A percentile compares a stretch with the other conserved stretches of the same genome.
Evolutionary conservation across 1,140 invertebrate genomes (phyloP).

Genomic region (Pararge aegeria): DNA sequence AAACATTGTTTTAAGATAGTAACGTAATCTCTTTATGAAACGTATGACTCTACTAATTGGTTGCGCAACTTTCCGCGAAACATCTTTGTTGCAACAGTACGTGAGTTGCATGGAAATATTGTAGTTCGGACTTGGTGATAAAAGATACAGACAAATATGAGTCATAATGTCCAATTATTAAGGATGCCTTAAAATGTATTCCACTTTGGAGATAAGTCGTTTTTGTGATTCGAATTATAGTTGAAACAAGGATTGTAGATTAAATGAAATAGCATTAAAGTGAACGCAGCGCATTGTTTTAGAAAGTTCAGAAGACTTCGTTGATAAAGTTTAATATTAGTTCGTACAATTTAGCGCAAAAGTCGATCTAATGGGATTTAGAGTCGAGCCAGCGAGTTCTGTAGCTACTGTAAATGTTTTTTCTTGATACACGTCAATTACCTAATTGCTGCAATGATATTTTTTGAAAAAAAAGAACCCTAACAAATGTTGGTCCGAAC

Average conservation of each 20-base stretch:
- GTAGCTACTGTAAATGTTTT: too few relatives aligned
- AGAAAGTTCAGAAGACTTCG: conserved; percentile 37
- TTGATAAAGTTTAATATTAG: conserved; percentile 3
- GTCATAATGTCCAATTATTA: conserved; percentile 29
- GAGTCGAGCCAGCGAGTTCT: too few relatives aligned
- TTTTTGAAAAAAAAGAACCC: too few relatives aligned
- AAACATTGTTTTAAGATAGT: conserved; percentile 14
- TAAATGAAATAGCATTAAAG: conserved; percentile 47
- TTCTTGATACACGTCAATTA: too few relatives aligned
- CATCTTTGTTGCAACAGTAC: conserved; percentile 52
- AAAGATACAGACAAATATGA: conserved; percentile 28
- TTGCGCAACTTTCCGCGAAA: conserved; percentile 64
- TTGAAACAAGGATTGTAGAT: conserved; percentile 40
- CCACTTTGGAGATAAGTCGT: conserved; percentile 29
- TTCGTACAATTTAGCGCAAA: not conserved
- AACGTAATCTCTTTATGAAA: conserved; percentile 31
- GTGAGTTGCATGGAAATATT: conserved; percentile 41
- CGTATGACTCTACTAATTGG: conserved; percentile 55
- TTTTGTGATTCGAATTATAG: conserved; percentile 31
- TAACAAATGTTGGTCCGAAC: too few relatives aligned
- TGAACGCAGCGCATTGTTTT: conserved; percentile 41
- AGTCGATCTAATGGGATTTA: too few relatives aligned
- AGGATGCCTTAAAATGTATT: conserved; percentile 29
- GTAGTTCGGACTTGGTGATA: conserved; percentile 22
- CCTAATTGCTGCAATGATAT: too few relatives aligned